Conservation (phyloP, 2,888 invertebrate genomes). For the Diadromus collaris region DNA sequence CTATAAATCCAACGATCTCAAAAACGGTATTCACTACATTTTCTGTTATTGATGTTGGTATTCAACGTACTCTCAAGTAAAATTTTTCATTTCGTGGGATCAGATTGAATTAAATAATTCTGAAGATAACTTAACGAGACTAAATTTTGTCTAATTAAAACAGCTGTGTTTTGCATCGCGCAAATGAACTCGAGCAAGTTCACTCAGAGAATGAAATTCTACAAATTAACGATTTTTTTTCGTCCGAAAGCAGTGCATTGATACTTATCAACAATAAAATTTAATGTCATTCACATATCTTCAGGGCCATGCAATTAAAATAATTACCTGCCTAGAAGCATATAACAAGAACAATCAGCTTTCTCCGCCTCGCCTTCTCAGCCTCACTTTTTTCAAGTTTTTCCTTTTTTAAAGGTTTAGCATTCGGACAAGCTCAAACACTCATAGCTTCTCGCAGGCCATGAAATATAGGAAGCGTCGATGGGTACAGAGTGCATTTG, state of each 20-base stretch:
- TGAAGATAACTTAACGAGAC: too few species aligned
- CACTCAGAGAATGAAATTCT: too few species aligned
- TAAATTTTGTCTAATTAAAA: too few species aligned
- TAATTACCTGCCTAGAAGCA: not conserved
- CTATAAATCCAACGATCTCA: not conserved
- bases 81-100: not conserved
- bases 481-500: not conserved
- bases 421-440: not conserved
- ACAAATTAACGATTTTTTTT: too few species aligned
- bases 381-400: not conserved
- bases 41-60: not conserved
- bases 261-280: too few species aligned
- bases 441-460: not conserved
- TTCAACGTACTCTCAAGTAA: not conserved
- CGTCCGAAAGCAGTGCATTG: too few species aligned
- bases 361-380: not conserved
- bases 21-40: too few species aligned
- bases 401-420: not conserved
- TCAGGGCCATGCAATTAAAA: too few species aligned
- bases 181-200: too few species aligned
- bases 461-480: conserved; percentile 1
- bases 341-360: not conserved
- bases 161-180: too few species aligned
- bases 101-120: too few species aligned
- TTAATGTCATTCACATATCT: too few species aligned